These are phyloP conservation scores for Octonoba sinensis DNA, from an alignment of 2,888 invertebrate genomes.

Conservation along the genomic window DNA sequence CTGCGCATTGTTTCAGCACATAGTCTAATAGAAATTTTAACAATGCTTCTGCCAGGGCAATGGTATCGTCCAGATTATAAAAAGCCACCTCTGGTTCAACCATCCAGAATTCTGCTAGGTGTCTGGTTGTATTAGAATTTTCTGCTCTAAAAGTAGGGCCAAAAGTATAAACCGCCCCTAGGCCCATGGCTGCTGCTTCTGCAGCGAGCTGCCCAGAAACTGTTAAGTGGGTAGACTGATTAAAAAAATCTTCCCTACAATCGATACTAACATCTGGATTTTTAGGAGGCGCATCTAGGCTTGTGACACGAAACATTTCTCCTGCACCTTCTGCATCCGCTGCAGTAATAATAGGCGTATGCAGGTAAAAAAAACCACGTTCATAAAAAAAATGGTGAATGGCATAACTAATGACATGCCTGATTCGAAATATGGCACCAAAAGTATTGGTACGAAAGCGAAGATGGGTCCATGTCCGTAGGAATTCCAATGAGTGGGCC, in stretches of 20 bases:
- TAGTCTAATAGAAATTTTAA: no score
- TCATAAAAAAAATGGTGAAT: neutral
- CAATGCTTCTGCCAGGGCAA: no score
- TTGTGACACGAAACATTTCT: neutral
- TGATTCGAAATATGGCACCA: neutral
- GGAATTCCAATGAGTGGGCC: neutral
- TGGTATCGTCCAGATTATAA: no score
- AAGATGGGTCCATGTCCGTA: neutral
- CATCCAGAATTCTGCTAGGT: no score
- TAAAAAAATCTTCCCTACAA: neutral
- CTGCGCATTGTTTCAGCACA: no score
- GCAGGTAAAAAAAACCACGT: neutral
- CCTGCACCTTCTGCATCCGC: neutral
- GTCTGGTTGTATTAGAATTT: neutral
- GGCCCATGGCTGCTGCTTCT: neutral
- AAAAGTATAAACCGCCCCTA: neutral
- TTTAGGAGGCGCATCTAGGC: neutral
- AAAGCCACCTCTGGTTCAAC: no score
- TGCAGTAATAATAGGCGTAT: slow-evolving; percentile 1
- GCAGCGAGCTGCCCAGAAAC: neutral
- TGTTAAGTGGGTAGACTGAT: neutral
- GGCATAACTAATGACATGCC: neutral
- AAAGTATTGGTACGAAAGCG: neutral
- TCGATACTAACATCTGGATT: neutral
- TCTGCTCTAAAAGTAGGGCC: neutral